Evolutionary conservation across 2,113 vertebrate genomes (phyloP).

Genomic region (Muscicapa adusta): DNA sequence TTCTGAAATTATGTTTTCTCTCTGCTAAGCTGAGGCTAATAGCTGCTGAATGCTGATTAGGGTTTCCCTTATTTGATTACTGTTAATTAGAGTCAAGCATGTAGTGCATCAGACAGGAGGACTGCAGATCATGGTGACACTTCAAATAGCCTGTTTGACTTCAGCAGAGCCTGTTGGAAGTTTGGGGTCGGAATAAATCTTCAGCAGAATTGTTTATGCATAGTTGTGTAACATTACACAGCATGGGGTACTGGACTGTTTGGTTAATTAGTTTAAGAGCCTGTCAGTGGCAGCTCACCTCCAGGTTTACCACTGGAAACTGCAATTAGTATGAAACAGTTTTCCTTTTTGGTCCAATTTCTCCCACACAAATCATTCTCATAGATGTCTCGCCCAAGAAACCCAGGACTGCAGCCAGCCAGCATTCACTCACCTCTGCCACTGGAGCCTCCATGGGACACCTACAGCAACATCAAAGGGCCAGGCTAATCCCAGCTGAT

Average conservation of each 20-base stretch:
- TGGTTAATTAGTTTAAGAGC: conserved; percentile 60
- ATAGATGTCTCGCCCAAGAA: neutral
- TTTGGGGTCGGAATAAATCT: conserved; percentile 6
- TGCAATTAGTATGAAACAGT: conserved; percentile 41
- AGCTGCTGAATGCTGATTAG: conserved; percentile 56
- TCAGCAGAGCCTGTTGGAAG: conserved; percentile 31
- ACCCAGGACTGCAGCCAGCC: neutral
- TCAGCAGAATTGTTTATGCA: conserved; percentile 52
- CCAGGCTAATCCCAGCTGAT: conserved; percentile 14
- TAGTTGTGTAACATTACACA: conserved; percentile 52
- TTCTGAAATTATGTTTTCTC: conserved; percentile 29
- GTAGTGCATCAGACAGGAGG: conserved; percentile 29
- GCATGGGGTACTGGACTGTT: conserved; percentile 38
- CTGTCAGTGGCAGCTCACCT: conserved; percentile 28
- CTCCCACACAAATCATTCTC: conserved; percentile 10
- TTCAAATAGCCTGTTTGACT: conserved; percentile 50
- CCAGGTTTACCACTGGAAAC: neutral
- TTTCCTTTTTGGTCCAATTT: conserved; percentile 10
- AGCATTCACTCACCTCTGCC: conserved; percentile 4
- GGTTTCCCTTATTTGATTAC: conserved; percentile 63
- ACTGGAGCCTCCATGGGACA: neutral
- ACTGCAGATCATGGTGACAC: conserved; percentile 46
- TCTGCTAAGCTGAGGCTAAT: conserved; percentile 25
- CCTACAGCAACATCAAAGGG: conserved; percentile 39
- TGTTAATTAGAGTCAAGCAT: conserved; percentile 63